Base-by-base conservation (phyloP, 2,888 invertebrate genomes). In the Zaprionus obscuricornis region DNA sequence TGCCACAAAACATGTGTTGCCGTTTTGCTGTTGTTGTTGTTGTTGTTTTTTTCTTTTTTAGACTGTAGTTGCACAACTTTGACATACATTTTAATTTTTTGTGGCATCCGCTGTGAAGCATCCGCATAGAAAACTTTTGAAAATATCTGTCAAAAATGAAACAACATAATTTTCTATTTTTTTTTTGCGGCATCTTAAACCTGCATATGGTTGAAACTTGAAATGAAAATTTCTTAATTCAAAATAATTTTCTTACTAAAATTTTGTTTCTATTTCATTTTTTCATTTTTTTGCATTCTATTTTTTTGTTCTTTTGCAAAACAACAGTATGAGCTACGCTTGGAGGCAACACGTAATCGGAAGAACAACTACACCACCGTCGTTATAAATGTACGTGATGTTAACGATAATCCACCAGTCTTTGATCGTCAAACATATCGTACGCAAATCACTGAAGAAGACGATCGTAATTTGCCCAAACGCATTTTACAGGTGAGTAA, bases 321-420 rank as follows among this genome's bases (percentile, higher is more conserved):
- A n/a, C n/a, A n/a, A n/a, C n/a, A 97, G 96, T 97, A 97, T 91
- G 97, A 97, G 91, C 93, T 97, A 90, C 95, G 96, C 89, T 92
- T 97, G 91, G 97, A 98, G 66, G 97, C 97, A 46, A 97, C 98
- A 66, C 96, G 97, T 92, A 98, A 97, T 93, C 93, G 97, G 89
- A 97, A 97, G 91, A 97, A 98, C 91, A 98, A 97, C 93, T 96
- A 96, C 92, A 98, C 98, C 57, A 97, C 96, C 54, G 97, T 98
- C 77, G 96, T 98, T 88, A 97, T 98, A 88, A 96, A 97, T 91
- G 97, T 98, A 86, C 97, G 97, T 91, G 98, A 98, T 90, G 97
- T 98, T 74, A 98, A 98, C 91, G 88, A 88, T 83, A 88, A 87
- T 87, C 96, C 97, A 58, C 98, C 98, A 17, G 96, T 96, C 83